These are phyloP conservation scores for Rutilus rutilus DNA, from an alignment of 2,113 vertebrate species.

Conservation along the genomic window DNA sequence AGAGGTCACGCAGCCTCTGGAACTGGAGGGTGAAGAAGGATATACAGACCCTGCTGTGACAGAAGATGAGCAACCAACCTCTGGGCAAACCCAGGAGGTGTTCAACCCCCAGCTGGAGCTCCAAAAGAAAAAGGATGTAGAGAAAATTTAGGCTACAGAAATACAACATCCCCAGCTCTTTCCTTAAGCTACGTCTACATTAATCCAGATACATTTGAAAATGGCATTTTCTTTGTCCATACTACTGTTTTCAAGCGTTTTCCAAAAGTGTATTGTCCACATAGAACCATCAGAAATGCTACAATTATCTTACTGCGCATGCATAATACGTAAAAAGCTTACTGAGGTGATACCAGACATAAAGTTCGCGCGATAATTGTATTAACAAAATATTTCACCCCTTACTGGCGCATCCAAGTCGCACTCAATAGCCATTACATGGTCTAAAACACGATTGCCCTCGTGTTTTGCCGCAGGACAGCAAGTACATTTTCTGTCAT, in stretches of 20 bases:
- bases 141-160: neutral
- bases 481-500: neutral
- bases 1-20: neutral
- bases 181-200: neutral
- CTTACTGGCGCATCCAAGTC: no score
- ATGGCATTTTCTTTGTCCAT: neutral
- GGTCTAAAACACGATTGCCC: no score
- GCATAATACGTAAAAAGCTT: no score
- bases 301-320: no score
- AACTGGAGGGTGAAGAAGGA: neutral
- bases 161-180: neutral
- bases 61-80: slow-evolving; percentile 21
- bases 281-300: neutral
- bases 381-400: no score
- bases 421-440: no score
- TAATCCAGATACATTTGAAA: neutral
- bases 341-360: no score
- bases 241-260: neutral
- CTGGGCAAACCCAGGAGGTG: slow-evolving; percentile 28
- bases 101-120: slow-evolving; percentile 32
- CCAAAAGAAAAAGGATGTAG: slow-evolving; percentile 6
- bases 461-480: no score
- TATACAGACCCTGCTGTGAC: neutral
- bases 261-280: neutral
- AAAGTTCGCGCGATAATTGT: no score